Base-by-base conservation (phyloP, 2,113 vertebrate genomes). In the Cynopterus brachyotis region DNA sequence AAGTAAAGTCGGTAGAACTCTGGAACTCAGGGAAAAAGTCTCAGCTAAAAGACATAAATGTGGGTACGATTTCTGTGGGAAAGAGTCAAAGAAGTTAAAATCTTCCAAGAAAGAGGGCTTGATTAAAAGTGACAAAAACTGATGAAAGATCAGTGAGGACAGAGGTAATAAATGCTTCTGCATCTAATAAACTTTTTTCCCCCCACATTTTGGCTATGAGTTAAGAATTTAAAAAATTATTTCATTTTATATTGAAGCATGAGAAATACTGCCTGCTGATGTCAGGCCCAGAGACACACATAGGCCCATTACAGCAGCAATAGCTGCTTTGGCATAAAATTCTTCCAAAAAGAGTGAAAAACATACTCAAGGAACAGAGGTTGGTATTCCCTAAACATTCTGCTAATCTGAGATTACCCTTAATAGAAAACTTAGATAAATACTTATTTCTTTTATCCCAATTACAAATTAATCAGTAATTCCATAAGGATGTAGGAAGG, bases 181-280 rank as follows among this genome's bases (percentile, higher is more conserved):
- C 3, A 53, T 40, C 45, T 95, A 93, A 37, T 45, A 80, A 80
- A 17, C 1, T 57, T 76, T 66, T 86, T 50, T 32, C 50, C 7
- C 30, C 30, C 79, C 57, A 22, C 16, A 76, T 40, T 83, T 67
- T 92, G 94, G 42, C 17, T 57, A 70, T 88, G 32, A 93, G 84
- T 88, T 95, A 40, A 37, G 30, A 42, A 93, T 64, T 80, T 78
- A 4, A 15, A 62, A 84, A 83, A 72, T 81, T 47, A 88, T 80
- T 80, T 93, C 24, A 91, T 93, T 88, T 89, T 12, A 60, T 22
- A 91, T 9, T n/a, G 47, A 96, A 90, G 20, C 62, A n/a, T 59
- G 45, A 84, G n/a, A 83, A 84, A 53, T 70, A 64, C 10, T 76
- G 53, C 45, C 72, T 40, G n/a, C 28, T 70, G 76, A 88, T 62